Evolutionary conservation across 2,888 invertebrate species (phyloP).

Genomic region (Sesamia inferens): DNA sequence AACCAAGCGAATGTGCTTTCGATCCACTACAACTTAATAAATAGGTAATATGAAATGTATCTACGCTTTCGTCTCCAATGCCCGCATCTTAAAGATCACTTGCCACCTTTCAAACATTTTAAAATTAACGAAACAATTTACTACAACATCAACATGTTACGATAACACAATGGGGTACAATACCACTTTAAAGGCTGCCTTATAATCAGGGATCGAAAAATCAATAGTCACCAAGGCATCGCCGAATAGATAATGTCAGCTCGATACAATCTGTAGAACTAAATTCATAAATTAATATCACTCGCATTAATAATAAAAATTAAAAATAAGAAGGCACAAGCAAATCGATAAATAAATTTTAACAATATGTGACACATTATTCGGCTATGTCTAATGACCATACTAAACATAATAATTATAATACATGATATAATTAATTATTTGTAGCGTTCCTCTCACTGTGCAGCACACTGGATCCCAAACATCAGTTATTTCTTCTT

Average conservation of each 20-base stretch:
- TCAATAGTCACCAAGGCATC: constrained; percentile 82
- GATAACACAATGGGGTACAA: constrained; percentile 79
- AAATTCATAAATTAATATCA: constrained; percentile 89
- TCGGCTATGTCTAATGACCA: constrained; percentile 86
- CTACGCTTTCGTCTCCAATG: constrained; percentile 83
- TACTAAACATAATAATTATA: constrained; percentile 86
- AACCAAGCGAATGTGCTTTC: constrained; percentile 87
- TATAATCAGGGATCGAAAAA: constrained; percentile 83
- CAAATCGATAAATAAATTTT: constrained; percentile 87
- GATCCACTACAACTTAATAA: constrained; percentile 87
- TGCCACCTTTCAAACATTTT: constrained; percentile 79
- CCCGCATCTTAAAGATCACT: constrained; percentile 85
- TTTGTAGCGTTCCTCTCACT: constrained; percentile 89
- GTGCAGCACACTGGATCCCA: constrained; percentile 88
- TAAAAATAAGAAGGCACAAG: constrained; percentile 89
- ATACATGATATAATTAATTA: constrained; percentile 88
- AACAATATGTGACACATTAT: constrained; percentile 82
- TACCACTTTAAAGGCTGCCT: constrained; percentile 77
- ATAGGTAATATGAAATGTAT: constrained; percentile 80
- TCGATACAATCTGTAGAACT: constrained; percentile 81
- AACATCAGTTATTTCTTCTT: constrained; percentile 92
- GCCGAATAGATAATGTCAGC: constrained; percentile 83
- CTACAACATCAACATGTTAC: constrained; percentile 81
- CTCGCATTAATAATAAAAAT: constrained; percentile 85
- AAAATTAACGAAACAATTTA: constrained; percentile 82